phyloP scores from a whole-genome alignment of 2,888 invertebrate genomes.

The Capitulum mitella region DNA sequence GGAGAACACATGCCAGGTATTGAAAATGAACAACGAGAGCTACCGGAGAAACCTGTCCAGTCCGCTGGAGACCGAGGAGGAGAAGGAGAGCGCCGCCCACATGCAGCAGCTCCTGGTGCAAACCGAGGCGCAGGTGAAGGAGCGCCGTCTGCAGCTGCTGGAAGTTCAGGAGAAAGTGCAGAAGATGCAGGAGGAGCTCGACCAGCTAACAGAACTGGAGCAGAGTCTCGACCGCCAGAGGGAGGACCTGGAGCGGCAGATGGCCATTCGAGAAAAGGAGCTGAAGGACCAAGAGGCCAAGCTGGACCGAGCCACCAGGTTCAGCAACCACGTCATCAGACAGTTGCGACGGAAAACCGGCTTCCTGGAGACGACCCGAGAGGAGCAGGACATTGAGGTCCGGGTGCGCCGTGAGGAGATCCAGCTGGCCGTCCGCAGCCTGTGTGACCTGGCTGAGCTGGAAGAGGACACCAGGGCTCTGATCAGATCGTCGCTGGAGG shows the following conservation, averaged over 20 bases:
- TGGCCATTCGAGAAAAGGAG: not conserved
- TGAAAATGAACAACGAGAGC: not conserved
- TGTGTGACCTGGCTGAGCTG: not conserved
- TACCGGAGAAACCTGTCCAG: not conserved
- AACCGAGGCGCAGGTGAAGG: not conserved
- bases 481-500: not conserved
- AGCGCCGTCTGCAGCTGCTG: not conserved
- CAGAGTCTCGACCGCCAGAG: not conserved
- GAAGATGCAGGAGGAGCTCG: not conserved
- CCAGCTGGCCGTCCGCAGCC: not conserved
- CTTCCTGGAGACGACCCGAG: not conserved
- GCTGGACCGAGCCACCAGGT: conserved; percentile 6
- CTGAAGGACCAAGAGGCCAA: conserved; percentile 10
- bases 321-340: conserved; percentile 15
- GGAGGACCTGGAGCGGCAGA: not conserved
- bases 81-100: not conserved
- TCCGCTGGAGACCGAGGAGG: not conserved
- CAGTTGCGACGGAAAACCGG: not conserved
- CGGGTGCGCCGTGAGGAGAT: not conserved
- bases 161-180: not conserved
- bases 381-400: conserved; percentile 13
- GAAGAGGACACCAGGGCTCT: not conserved
- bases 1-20: not conserved
- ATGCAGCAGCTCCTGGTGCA: not conserved
- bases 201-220: not conserved